Conservation (phyloP, 2,888 invertebrate species). For the Pheosia gnoma region DNA sequence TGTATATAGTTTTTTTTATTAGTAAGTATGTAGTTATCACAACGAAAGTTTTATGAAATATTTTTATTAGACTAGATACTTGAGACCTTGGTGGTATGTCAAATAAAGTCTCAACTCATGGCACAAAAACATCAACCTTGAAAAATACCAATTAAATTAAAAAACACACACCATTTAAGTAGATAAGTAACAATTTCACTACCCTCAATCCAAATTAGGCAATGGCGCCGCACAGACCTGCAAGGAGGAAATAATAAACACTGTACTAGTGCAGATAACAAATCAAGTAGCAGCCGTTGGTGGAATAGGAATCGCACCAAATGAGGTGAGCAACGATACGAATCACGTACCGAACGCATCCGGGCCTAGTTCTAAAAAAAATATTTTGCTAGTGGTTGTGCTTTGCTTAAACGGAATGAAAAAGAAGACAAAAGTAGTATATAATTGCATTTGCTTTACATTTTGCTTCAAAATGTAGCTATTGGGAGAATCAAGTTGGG, state of each 20-base stretch:
- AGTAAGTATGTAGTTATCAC: too few species aligned
- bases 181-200: neutral
- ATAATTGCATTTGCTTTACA: too few species aligned
- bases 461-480: too few species aligned
- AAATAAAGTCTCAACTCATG: too few species aligned
- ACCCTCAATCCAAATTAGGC: slow-evolving; percentile 13
- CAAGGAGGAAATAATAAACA: slow-evolving; percentile 56
- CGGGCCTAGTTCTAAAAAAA: slow-evolving; percentile 31
- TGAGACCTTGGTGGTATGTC: too few species aligned
- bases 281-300: slow-evolving; percentile 50
- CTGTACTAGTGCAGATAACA: slow-evolving; percentile 61
- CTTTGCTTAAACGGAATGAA: slow-evolving; percentile 7
- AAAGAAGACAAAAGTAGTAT: slow-evolving; percentile 3
- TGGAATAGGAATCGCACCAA: slow-evolving; percentile 60
- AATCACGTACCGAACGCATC: slow-evolving; percentile 57
- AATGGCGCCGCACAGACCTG: slow-evolving; percentile 28
- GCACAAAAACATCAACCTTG: too few species aligned
- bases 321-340: slow-evolving; percentile 48
- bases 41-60: too few species aligned
- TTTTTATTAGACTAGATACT: too few species aligned
- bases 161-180: neutral
- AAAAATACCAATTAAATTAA: too few species aligned
- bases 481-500: too few species aligned
- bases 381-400: too few species aligned
- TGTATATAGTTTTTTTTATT: too few species aligned